Evolutionary conservation across 2,888 invertebrate species (phyloP).

Genomic region (Temnothorax rugatulus): DNA sequence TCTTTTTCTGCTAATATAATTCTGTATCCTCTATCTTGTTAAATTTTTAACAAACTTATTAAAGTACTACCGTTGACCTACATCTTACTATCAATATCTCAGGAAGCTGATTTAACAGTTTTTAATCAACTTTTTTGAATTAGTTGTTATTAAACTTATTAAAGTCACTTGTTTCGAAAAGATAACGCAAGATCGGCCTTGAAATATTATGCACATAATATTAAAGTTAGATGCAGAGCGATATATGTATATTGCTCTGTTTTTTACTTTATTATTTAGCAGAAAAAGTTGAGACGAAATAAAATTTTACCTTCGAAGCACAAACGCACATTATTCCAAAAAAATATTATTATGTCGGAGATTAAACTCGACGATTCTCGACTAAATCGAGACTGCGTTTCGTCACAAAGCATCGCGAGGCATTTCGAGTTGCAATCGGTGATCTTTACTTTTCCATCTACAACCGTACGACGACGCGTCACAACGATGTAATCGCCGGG

Average conservation of each 20-base stretch:
- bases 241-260: no score
- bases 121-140: not conserved
- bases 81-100: not conserved
- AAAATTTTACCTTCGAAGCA: not conserved
- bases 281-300: not conserved
- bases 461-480: slow-evolving; percentile 14
- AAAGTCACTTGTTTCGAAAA: not conserved
- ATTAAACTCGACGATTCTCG: not conserved
- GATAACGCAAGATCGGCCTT: not conserved
- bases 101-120: not conserved
- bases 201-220: not conserved
- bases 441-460: slow-evolving; percentile 7
- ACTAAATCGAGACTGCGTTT: not conserved
- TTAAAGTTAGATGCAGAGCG: no score
- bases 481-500: slow-evolving; percentile 46
- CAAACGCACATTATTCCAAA: not conserved
- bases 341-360: not conserved
- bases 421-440: not conserved
- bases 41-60: not conserved
- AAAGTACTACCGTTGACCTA: not conserved
- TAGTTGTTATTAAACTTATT: not conserved
- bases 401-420: not conserved
- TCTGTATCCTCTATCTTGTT: not conserved
- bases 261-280: not conserved
- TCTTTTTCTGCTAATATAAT: not conserved